phyloP scores from a whole-genome alignment of 2,113 vertebrate genomes.

The Grammomys dolichurus region DNA sequence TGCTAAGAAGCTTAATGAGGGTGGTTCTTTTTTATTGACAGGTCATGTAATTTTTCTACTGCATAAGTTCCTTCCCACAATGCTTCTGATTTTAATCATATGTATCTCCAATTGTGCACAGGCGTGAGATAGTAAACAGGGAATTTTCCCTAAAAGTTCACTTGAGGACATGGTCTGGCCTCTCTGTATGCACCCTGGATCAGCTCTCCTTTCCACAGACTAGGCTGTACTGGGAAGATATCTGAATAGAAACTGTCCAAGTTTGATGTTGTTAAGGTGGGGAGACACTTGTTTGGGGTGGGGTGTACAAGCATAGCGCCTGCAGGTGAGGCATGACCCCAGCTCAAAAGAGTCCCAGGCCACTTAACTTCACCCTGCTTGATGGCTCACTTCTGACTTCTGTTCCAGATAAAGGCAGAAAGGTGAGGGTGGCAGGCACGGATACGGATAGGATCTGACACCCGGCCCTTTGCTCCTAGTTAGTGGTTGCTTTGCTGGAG shows the following conservation, averaged over 20 bases:
- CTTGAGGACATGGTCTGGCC: not conserved
- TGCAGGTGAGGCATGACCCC: not conserved
- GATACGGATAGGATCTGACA: accelerated
- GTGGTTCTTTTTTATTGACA: not conserved
- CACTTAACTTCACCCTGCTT: not conserved
- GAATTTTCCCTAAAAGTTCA: not conserved
- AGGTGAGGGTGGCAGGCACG: not conserved
- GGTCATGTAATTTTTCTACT: not conserved
- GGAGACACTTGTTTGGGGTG: not conserved
- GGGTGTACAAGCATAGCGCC: not conserved
- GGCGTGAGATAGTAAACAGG: not conserved
- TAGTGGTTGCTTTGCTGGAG: not conserved
- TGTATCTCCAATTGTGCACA: not conserved
- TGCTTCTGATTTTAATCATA: not conserved
- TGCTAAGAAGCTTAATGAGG: not conserved
- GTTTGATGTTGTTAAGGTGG: not conserved
- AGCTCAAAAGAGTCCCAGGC: not conserved
- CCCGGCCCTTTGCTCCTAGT: not conserved
- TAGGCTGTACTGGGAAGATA: not conserved
- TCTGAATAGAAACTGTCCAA: not conserved
- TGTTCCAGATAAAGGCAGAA: not conserved
- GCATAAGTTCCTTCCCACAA: not conserved
- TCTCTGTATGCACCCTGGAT: too few species aligned
- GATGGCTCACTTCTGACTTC: not conserved
- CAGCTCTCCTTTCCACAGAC: not conserved